These are phyloP conservation scores for Platorchestia sp. DNA, from an alignment of 1,140 invertebrate species.

Conservation along the genomic window DNA sequence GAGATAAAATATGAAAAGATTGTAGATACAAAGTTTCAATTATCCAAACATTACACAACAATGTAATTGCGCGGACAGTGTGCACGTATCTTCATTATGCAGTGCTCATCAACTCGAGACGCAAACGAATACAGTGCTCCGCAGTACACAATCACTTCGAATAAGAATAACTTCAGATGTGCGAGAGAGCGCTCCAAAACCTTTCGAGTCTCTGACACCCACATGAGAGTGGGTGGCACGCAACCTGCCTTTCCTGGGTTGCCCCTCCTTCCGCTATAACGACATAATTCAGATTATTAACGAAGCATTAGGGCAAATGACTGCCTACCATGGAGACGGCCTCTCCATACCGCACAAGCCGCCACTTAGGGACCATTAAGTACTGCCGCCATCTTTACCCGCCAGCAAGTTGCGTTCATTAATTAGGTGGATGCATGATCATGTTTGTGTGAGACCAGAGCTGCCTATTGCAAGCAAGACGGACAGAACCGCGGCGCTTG, in stretches of 20 bases:
- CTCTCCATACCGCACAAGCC: neutral
- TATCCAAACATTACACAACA: too few relatives aligned
- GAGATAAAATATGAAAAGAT: too few relatives aligned
- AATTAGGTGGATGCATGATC: neutral
- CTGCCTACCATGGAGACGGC: neutral
- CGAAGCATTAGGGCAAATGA: slow-evolving; percentile 27
- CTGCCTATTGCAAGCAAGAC: neutral
- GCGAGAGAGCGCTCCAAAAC: neutral
- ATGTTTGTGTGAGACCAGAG: neutral
- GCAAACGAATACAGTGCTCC: neutral
- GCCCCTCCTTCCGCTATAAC: neutral
- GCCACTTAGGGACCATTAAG: neutral
- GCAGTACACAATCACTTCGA: neutral
- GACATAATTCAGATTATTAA: slow-evolving; percentile 47
- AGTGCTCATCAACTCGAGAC: neutral
- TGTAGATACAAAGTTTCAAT: too few relatives aligned
- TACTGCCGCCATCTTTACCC: neutral
- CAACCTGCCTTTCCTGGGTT: neutral
- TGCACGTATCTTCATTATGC: too few relatives aligned
- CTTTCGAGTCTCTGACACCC: neutral
- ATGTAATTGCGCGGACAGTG: too few relatives aligned
- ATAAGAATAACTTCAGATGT: neutral
- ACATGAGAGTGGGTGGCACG: neutral
- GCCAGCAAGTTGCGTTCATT: neutral
- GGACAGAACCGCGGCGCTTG: neutral